Evolutionary conservation across 2,797 vertebrate species (phyloP).

Genomic region (Lagocephalus sceleratus): DNA sequence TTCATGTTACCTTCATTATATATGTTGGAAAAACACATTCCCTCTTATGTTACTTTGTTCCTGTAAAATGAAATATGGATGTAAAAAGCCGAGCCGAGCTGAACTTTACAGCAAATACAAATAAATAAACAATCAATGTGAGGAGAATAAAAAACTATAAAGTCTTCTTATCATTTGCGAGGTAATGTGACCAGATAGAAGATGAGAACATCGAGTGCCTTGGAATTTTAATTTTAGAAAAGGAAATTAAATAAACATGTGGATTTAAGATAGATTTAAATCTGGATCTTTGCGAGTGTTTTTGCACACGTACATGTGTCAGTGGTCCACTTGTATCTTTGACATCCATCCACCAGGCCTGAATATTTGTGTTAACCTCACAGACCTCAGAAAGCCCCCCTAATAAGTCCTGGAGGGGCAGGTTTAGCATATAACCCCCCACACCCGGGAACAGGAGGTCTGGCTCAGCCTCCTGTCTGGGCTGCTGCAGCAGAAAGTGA

Average conservation of each 20-base stretch:
- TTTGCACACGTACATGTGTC: conserved; percentile 1
- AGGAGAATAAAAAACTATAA: neutral
- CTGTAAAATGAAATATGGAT: conserved; percentile 13
- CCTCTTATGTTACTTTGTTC: conserved; percentile 11
- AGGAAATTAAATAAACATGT: too few species aligned
- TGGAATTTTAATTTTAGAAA: too few species aligned
- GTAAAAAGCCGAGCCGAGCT: neutral
- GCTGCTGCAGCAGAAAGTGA: conserved; percentile 6
- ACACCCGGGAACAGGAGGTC: neutral
- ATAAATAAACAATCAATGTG: neutral
- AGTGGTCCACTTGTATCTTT: conserved; percentile 3
- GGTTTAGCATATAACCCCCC: conserved; percentile 14
- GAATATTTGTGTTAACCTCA: conserved; percentile 7
- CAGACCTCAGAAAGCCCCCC: conserved; percentile 8
- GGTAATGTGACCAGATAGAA: too few species aligned
- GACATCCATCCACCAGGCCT: conserved; percentile 3
- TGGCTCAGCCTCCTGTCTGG: conserved; percentile 8
- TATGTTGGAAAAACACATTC: conserved; percentile 1
- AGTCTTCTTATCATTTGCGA: neutral
- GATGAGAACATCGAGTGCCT: too few species aligned
- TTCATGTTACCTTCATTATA: conserved; percentile 2
- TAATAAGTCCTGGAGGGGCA: conserved; percentile 4
- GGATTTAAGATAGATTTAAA: too few species aligned
- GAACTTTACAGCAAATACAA: neutral
- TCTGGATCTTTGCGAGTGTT: neutral